Evolutionary conservation across 2,797 vertebrate genomes (phyloP).

Genomic region (Leptatherina wallacei): DNA sequence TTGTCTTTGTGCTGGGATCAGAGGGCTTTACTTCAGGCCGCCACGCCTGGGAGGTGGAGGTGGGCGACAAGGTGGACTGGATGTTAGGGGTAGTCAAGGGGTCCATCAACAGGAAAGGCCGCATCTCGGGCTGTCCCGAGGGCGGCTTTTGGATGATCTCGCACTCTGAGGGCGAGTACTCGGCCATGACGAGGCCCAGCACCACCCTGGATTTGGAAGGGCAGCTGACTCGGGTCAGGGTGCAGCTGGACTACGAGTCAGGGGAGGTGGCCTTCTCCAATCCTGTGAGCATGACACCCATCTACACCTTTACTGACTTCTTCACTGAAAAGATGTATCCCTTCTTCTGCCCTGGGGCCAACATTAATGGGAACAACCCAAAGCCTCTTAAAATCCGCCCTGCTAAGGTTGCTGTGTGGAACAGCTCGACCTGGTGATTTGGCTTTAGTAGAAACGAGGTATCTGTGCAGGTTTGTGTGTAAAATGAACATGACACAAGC

Average conservation of each 20-base stretch:
- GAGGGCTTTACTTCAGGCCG: constrained; percentile 80
- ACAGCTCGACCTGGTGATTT: constrained; percentile 83
- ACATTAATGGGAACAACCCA: constrained; percentile 84
- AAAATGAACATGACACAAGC: constrained; percentile 18
- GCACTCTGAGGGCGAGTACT: constrained; percentile 79
- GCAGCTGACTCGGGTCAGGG: constrained; percentile 74
- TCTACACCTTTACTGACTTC: constrained; percentile 80
- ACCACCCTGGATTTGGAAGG: constrained; percentile 59
- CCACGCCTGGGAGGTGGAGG: constrained; percentile 86
- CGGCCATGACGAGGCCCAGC: constrained; percentile 83
- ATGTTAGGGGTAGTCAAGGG: constrained; percentile 83
- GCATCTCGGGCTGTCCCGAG: constrained; percentile 81
- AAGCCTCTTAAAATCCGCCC: constrained; percentile 82
- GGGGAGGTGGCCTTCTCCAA: constrained; percentile 83
- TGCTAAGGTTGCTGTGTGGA: constrained; percentile 83
- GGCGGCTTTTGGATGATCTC: constrained; percentile 87
- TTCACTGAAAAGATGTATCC: constrained; percentile 84
- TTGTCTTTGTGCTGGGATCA: constrained; percentile 83
- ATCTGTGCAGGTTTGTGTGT: constrained; percentile 12
- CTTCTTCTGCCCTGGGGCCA: constrained; percentile 86
- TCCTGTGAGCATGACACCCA: constrained; percentile 74
- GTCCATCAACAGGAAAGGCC: constrained; percentile 83
- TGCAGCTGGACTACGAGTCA: constrained; percentile 81
- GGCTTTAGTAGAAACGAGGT: neutral
- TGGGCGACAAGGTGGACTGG: constrained; percentile 83